Evolutionary conservation across 2,113 vertebrate genomes (phyloP).

Genomic region (Lates calcarifer): DNA sequence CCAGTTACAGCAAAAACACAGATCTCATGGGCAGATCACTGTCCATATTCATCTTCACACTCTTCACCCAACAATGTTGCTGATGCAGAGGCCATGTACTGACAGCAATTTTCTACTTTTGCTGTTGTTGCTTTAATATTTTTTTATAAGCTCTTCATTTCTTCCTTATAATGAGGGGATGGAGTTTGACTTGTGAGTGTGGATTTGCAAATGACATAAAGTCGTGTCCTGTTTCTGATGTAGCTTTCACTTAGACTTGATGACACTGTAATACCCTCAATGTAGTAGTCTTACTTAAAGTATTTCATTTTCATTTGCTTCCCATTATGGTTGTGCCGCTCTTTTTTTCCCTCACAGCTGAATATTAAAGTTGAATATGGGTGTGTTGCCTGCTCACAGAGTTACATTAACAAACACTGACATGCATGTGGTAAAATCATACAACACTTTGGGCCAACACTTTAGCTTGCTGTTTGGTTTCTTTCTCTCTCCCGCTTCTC

Average conservation of each 20-base stretch:
- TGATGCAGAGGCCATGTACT: slow-evolving; percentile 25
- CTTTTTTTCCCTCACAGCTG: slow-evolving; percentile 54
- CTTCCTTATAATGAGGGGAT: slow-evolving; percentile 43
- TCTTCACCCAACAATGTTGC: slow-evolving; percentile 27
- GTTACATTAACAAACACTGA: slow-evolving; percentile 81
- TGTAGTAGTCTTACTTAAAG: slow-evolving; percentile 64
- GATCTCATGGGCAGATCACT: slow-evolving; percentile 53
- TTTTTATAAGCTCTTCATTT: slow-evolving; percentile 53
- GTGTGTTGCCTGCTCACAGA: slow-evolving; percentile 61
- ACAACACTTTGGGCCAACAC: slow-evolving; percentile 68
- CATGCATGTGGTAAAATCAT: slow-evolving; percentile 78
- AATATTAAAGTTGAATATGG: slow-evolving; percentile 76
- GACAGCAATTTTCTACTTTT: slow-evolving; percentile 28
- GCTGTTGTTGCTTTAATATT: slow-evolving; percentile 44
- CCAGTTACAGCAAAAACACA: slow-evolving; percentile 62
- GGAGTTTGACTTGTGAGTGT: slow-evolving; percentile 47
- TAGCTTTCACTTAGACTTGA: slow-evolving; percentile 64
- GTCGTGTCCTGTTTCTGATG: slow-evolving; percentile 56
- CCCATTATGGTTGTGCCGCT: slow-evolving; percentile 63
- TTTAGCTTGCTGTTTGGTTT: slow-evolving; percentile 64
- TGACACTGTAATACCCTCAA: slow-evolving; percentile 78
- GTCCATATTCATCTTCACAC: slow-evolving; percentile 48
- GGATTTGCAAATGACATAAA: slow-evolving; percentile 74
- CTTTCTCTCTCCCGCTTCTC: slow-evolving; percentile 55
- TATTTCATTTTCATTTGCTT: slow-evolving; percentile 61